Percentiles rank a stretch among this genome's conserved stretches.
phyloP scores from a whole-genome alignment of 2,888 invertebrate species.

The Agriotes lineatus region DNA sequence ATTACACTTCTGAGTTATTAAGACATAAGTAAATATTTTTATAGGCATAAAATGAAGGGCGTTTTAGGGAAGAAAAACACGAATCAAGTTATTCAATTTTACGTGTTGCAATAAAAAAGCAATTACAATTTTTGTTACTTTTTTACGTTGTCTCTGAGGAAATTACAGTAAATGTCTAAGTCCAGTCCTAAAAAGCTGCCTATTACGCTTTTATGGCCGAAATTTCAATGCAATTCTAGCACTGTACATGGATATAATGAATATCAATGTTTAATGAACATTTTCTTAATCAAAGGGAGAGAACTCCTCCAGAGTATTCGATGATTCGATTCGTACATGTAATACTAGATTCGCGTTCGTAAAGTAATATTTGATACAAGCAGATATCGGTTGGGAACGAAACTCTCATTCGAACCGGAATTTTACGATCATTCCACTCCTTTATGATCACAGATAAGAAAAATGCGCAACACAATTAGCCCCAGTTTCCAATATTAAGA shows the following conservation, averaged over 20 bases:
- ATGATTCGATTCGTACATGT: constrained; percentile 5
- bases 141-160: constrained; percentile 42
- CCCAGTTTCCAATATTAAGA: constrained; percentile 37
- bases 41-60: not conserved
- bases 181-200: constrained; percentile 29
- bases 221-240: constrained; percentile 4
- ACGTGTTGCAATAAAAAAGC: constrained; percentile 35
- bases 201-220: constrained; percentile 22
- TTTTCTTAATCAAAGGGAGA: not conserved
- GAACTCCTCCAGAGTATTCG: not conserved
- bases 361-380: constrained; percentile 30
- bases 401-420: constrained; percentile 38
- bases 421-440: constrained; percentile 38
- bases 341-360: constrained; percentile 15
- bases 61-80: not conserved
- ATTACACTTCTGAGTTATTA: too few species aligned
- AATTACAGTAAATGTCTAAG: constrained; percentile 36
- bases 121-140: constrained; percentile 46
- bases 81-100: constrained; percentile 31
- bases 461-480: constrained; percentile 41
- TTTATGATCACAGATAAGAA: constrained; percentile 43
- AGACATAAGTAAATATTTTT: too few species aligned
- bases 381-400: constrained; percentile 28
- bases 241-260: not conserved
- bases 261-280: not conserved